Conservation (phyloP, 2,113 vertebrate genomes). For the Sander lucioperca region DNA sequence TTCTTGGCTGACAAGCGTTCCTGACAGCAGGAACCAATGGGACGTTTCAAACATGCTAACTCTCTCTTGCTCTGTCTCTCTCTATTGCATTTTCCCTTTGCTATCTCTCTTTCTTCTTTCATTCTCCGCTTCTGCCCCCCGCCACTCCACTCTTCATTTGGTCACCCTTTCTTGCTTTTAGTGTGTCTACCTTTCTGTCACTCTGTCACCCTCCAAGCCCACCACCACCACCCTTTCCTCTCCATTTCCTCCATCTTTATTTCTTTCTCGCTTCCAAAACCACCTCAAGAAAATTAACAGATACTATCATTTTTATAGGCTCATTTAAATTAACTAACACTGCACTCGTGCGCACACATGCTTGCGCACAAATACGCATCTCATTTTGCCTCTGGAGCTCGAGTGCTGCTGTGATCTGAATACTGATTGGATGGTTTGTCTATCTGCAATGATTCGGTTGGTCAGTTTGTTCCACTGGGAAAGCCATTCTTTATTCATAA, state of each 20-base stretch:
- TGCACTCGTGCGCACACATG: not conserved
- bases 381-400: conserved; percentile 30
- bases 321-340: conserved; percentile 55
- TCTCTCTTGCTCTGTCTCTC: conserved; percentile 56
- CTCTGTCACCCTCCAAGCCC: not conserved
- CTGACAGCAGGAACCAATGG: conserved; percentile 77
- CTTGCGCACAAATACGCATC: conserved; percentile 26
- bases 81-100: conserved; percentile 46
- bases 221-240: not conserved
- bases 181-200: conserved; percentile 31
- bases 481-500: conserved; percentile 72
- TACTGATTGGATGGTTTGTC: conserved; percentile 53
- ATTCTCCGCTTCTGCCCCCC: conserved; percentile 21
- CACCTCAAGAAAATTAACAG: conserved; percentile 47
- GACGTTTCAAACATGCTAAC: conserved; percentile 71
- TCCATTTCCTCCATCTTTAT: conserved; percentile 5
- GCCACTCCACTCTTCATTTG: conserved; percentile 30
- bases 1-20: conserved; percentile 79
- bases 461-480: conserved; percentile 61
- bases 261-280: conserved; percentile 9
- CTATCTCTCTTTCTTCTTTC: conserved; percentile 34
- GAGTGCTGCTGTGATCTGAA: conserved; percentile 60
- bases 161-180: not conserved
- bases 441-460: conserved; percentile 54
- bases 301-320: conserved; percentile 47